These are phyloP conservation scores for Drosophila crucigera DNA, from an alignment of 2,888 invertebrate species.

Conservation along the genomic window DNA sequence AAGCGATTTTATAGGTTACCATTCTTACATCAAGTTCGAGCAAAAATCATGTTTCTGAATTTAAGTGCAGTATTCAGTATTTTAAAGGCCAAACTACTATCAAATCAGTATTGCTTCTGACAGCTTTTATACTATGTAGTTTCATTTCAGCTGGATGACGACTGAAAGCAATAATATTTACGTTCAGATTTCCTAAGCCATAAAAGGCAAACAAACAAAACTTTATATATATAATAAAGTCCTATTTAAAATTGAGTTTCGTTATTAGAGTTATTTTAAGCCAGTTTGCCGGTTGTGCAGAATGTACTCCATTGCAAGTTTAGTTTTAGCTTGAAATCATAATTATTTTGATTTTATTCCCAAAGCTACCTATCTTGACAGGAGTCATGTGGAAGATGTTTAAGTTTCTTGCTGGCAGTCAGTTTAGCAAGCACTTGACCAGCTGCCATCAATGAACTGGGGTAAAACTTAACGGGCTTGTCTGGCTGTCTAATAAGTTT, in stretches of 20 bases:
- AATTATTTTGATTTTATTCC: not conserved
- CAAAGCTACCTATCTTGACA: not conserved
- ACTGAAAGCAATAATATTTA: too few species aligned
- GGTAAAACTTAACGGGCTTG: conserved; percentile 22
- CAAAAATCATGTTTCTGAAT: not conserved
- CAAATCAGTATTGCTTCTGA: too few species aligned
- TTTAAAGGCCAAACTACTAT: not conserved
- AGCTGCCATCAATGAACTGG: conserved; percentile 29
- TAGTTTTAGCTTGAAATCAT: not conserved
- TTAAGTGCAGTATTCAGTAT: not conserved
- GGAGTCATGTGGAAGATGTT: conserved; percentile 8
- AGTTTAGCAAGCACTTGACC: conserved; percentile 53
- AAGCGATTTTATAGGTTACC: not conserved
- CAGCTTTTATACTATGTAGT: too few species aligned
- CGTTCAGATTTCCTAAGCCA: too few species aligned
- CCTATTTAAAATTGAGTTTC: not conserved
- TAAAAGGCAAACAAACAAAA: not conserved
- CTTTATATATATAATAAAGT: not conserved
- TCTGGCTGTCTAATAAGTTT: conserved; percentile 71
- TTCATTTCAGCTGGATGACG: too few species aligned
- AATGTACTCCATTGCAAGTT: not conserved
- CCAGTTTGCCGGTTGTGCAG: not conserved
- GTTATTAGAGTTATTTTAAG: not conserved
- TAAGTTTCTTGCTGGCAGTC: conserved; percentile 14
- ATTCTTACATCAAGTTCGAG: not conserved